Evolutionary conservation across 2,113 vertebrate genomes (phyloP), one percentile per base, ranked within the genome.

Genomic region (Gavia stellata): DNA sequence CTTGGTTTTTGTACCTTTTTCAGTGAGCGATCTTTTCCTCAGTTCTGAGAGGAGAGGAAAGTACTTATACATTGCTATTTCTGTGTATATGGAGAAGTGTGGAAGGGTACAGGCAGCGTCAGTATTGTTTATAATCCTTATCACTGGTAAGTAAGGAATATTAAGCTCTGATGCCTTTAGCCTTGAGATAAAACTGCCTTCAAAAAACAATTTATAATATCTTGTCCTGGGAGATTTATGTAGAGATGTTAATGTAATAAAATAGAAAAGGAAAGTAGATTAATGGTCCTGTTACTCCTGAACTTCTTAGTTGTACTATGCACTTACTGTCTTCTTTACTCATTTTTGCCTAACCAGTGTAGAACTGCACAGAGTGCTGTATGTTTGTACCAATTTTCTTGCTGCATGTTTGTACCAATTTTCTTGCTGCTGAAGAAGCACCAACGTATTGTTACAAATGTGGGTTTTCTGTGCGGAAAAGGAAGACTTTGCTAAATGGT

Each of bases 141-240:
- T 93, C 63, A 85, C 18, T 80, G 65, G 31, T 93, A 91, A 95
- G 68, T 38, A 94, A 87, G 65, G 92, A 90, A 87, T 94, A 81
- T 83, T 96, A 80, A 95, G 18, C 61, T 91, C 52, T 79, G 52
- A 78, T 77, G 38, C 20, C 34, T 90, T 96, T 83, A 91, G 78
- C 63, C 55, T 77, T 96, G 71, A 88, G 78, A 95, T 88, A 94
- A 96, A 96, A 68, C 53, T 79, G 33, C 56, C 80, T 96, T 80
- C 74, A 79, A 61, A 97, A 96, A 93, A 21, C 47, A 90, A 82
- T 85, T 96, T 92, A 81, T 95, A 88, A 87, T 95, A 77, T 88
- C 62, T 85, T 92, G 42, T 90, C 63, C 21, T 79, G 50, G 24
- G 71, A 95, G 61, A 93, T 92, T 85, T 87, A 89, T 71, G 42